phyloP scores from a whole-genome alignment of 1,140 invertebrate species.

The Neocloeon triangulifer region DNA sequence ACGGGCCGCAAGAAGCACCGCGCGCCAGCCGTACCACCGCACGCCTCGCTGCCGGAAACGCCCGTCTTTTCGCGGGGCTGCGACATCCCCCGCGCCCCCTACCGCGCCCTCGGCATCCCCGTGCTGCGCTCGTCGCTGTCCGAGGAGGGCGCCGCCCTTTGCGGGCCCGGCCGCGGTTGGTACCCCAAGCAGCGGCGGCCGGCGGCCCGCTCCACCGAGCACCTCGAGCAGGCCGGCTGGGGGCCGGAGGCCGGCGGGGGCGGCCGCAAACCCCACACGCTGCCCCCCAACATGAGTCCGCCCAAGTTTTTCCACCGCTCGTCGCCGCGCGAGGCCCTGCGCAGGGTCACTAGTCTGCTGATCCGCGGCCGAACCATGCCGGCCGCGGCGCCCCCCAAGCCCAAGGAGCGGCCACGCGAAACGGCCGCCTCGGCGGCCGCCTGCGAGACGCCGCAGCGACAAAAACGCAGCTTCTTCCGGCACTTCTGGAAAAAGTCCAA shows the following conservation, averaged over 20 bases:
- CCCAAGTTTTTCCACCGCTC: slow-evolving; percentile 68
- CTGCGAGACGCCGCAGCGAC: too few relatives aligned
- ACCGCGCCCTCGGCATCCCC: slow-evolving; percentile 19
- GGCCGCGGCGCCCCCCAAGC: neutral
- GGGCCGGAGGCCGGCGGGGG: slow-evolving; percentile 16
- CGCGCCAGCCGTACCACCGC: neutral
- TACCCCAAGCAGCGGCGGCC: slow-evolving; percentile 45
- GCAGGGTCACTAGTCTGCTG: slow-evolving; percentile 64
- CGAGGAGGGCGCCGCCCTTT: slow-evolving; percentile 20
- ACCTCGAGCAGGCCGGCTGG: slow-evolving; percentile 44
- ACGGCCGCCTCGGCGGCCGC: too few relatives aligned
- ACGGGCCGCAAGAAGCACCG: too few relatives aligned
- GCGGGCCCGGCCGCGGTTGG: slow-evolving; percentile 56
- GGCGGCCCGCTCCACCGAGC: slow-evolving; percentile 58
- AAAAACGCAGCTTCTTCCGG: slow-evolving; percentile 64
- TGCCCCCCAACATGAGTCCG: slow-evolving; percentile 60
- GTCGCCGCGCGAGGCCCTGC: slow-evolving; percentile 55
- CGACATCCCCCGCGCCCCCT: slow-evolving; percentile 50
- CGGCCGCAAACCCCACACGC: slow-evolving; percentile 44
- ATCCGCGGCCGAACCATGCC: slow-evolving; percentile 48
- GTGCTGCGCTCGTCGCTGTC: slow-evolving; percentile 19
- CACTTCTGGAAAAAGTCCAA: slow-evolving; percentile 61
- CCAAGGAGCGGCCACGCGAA: too few relatives aligned
- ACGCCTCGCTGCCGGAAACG: slow-evolving; percentile 47
- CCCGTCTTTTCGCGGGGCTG: slow-evolving; percentile 56